phyloP scores from a whole-genome alignment of 2,888 invertebrate genomes.

The Bursaphelenchus okinawaensis region DNA sequence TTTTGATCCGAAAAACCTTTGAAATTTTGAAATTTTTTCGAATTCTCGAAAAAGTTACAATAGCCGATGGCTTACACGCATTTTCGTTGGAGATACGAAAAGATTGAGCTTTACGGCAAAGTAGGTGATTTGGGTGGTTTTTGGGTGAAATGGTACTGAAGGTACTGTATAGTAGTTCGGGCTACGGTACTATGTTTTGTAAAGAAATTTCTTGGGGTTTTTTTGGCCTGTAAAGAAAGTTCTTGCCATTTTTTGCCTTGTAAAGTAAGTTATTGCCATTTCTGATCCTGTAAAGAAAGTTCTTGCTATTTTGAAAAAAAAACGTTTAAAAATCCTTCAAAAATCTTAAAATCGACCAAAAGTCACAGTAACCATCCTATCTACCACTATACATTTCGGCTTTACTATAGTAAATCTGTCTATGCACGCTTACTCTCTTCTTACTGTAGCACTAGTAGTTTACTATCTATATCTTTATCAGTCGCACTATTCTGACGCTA shows the following conservation, averaged over 20 bases:
- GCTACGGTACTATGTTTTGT: too few species aligned
- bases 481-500: too few species aligned
- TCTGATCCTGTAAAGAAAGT: not conserved
- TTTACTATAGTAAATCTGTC: not conserved
- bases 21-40: too few species aligned
- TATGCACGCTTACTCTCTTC: not conserved
- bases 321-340: not conserved
- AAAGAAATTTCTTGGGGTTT: not conserved
- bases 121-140: too few species aligned
- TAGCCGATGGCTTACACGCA: not conserved
- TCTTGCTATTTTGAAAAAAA: not conserved
- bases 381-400: not conserved
- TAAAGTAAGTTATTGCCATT: not conserved
- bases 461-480: too few species aligned
- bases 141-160: too few species aligned
- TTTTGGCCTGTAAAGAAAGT: not conserved
- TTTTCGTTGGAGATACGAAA: not conserved
- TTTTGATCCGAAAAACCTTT: too few species aligned
- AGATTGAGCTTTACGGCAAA: not conserved
- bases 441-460: too few species aligned
- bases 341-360: not conserved
- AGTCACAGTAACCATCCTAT: too few species aligned
- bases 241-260: too few species aligned
- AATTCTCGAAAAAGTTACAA: too few species aligned
- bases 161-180: too few species aligned